phyloP scores from a whole-genome alignment of 2,888 invertebrate genomes.

The Micoletzkya japonica region DNA sequence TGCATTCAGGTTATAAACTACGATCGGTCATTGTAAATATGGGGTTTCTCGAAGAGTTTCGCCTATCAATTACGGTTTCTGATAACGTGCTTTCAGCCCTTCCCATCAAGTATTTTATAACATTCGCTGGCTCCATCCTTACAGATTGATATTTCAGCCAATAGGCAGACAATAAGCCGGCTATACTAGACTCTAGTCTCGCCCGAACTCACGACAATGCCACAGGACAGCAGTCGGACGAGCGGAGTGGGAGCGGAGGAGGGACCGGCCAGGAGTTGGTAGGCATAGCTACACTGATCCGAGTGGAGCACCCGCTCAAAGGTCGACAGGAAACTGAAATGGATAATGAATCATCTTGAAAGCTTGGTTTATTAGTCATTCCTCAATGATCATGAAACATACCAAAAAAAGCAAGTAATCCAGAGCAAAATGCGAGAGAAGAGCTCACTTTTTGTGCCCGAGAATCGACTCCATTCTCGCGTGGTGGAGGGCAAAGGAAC shows the following conservation, averaged over 20 bases:
- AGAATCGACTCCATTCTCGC: conserved; percentile 26
- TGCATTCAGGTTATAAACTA: no score
- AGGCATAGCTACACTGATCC: conserved; percentile 55
- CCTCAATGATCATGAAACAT: not conserved
- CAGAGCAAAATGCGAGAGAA: not conserved
- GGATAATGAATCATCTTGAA: not conserved
- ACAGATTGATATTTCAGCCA: no score
- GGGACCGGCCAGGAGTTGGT: conserved; percentile 54
- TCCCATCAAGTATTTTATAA: no score
- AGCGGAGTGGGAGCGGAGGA: conserved; percentile 56
- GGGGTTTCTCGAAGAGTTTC: no score
- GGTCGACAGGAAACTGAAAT: conserved; percentile 49
- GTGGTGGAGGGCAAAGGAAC: conserved; percentile 34
- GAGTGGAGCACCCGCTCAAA: conserved; percentile 56
- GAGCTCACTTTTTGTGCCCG: conserved; percentile 21
- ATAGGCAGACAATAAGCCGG: no score
- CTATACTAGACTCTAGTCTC: no score
- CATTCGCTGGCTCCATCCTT: no score
- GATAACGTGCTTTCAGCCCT: no score
- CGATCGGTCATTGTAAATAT: no score
- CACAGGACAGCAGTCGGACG: conserved; percentile 48
- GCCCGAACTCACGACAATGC: conserved; percentile 43
- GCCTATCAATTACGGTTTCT: no score
- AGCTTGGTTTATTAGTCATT: no score
- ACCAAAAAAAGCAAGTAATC: not conserved